Base-by-base conservation (phyloP, 2,797 vertebrate genomes). In the Hafferia zeledoni region DNA sequence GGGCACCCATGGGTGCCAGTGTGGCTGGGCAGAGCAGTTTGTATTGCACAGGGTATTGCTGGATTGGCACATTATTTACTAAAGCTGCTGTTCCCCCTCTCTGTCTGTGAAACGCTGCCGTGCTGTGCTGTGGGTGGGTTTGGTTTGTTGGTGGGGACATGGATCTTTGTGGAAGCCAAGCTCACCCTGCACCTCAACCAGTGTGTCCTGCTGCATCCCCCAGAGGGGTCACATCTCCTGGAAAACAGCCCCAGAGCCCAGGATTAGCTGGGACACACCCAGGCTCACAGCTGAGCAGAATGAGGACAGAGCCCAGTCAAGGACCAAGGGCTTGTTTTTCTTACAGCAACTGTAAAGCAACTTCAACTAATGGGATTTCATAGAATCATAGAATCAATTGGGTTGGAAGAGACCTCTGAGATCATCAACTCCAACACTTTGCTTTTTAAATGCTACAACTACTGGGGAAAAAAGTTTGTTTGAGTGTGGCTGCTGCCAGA, bases 171-270 rank as follows among this genome's bases (percentile, higher is more conserved):
- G 57, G 27, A 23, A 64, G 47, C 33, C 57, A 12, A 27, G 31
- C n/a, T 15, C n/a, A 13, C 8, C 1, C 6, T 37, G 44, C 1
- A 1, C 24, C 43, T 39, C 60, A 37, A 7, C 19, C 16, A 3
- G 6, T 3, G 37, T 33, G 79, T 13, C 30, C 1, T 16, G 27
- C 27, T 50, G 46, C 11, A 1, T 17, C n/a, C 50, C 56, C 17
- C 22, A 5, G 24, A 35, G 43, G 44, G 50, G 6, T 1, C 41
- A 39, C 18, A 23, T 76, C 20, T 6, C 0, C 3, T 1, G 18
- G 46, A 23, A 27, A 27, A 10, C 1, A 33, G 31, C 30, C 44
- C 10, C 65, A 33, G 57, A 49, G 8, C 44, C 8, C 5, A 25
- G 43, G 35, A 13, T 1, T 2, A n/a, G 41, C 52, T 53, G 61